Conservation (phyloP, 2,113 vertebrate genomes). For the Alectura lathami region DNA sequence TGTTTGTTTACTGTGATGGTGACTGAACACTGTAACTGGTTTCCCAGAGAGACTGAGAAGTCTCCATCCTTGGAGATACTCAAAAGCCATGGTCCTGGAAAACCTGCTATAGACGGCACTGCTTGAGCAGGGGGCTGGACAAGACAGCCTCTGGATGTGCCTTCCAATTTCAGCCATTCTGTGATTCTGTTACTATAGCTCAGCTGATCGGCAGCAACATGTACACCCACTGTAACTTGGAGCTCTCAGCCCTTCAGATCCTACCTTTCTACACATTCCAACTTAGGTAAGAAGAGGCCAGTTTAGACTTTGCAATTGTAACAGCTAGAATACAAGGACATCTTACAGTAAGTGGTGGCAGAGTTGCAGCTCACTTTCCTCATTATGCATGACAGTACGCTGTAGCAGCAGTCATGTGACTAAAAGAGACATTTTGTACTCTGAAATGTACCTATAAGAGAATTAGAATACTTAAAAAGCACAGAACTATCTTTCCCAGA, state of each 20-base stretch:
- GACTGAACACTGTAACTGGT: neutral
- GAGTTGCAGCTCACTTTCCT: neutral
- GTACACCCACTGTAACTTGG: neutral
- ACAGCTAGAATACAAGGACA: neutral
- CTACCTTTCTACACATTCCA: neutral
- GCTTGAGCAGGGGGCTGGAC: accelerated
- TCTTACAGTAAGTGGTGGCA: neutral
- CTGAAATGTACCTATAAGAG: slow-evolving; percentile 45
- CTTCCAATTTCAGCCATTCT: neutral
- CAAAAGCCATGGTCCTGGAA: neutral
- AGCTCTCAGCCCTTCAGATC: neutral
- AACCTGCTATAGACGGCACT: neutral
- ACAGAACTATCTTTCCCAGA: neutral
- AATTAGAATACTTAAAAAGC: slow-evolving; percentile 32
- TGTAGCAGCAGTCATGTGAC: neutral
- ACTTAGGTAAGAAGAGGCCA: neutral
- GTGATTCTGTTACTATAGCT: neutral
- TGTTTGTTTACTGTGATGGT: neutral
- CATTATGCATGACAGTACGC: neutral
- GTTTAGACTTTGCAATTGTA: neutral
- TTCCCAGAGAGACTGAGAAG: neutral
- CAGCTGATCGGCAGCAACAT: neutral
- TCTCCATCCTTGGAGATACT: neutral
- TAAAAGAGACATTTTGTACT: neutral
- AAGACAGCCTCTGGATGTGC: neutral